Conservation (phyloP, 2,888 invertebrate species). For the Mechanitis mazaeus region DNA sequence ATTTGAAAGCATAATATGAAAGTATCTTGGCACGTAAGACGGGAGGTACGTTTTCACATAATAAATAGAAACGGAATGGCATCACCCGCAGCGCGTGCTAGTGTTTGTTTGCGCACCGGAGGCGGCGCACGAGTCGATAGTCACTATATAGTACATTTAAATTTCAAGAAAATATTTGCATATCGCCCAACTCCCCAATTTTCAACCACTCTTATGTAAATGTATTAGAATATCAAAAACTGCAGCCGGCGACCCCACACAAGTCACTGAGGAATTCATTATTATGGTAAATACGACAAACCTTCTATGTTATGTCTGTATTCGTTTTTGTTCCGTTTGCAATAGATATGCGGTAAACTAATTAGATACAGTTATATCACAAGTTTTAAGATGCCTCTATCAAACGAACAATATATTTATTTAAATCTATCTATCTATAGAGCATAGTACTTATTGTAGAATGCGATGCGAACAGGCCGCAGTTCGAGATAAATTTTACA, state of each 20-base stretch:
- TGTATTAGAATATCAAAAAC: conserved; percentile 62
- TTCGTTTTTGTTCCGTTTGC: conserved; percentile 64
- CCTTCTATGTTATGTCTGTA: conserved; percentile 69
- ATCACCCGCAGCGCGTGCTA: conserved; percentile 66
- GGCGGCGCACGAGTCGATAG: conserved; percentile 40
- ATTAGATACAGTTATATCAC: conserved; percentile 75
- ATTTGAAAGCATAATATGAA: conserved; percentile 61
- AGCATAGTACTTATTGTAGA: conserved; percentile 48
- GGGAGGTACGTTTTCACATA: conserved; percentile 54
- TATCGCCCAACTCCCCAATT: conserved; percentile 73
- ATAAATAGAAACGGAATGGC: conserved; percentile 52
- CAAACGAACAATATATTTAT: conserved; percentile 73
- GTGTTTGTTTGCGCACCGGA: conserved; percentile 37
- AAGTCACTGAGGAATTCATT: conserved; percentile 52
- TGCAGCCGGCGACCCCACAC: conserved; percentile 70
- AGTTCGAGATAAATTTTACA: conserved; percentile 64
- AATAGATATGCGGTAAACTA: conserved; percentile 58
- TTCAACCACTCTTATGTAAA: conserved; percentile 67
- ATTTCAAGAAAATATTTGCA: conserved; percentile 73
- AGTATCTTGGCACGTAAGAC: conserved; percentile 51
- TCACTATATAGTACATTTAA: conserved; percentile 50
- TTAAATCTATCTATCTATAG: conserved; percentile 59
- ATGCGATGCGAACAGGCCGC: conserved; percentile 50
- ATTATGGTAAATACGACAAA: conserved; percentile 63
- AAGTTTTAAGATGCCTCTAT: conserved; percentile 74